Base-by-base conservation (phyloP, 2,113 vertebrate genomes). In the Numida meleagris region DNA sequence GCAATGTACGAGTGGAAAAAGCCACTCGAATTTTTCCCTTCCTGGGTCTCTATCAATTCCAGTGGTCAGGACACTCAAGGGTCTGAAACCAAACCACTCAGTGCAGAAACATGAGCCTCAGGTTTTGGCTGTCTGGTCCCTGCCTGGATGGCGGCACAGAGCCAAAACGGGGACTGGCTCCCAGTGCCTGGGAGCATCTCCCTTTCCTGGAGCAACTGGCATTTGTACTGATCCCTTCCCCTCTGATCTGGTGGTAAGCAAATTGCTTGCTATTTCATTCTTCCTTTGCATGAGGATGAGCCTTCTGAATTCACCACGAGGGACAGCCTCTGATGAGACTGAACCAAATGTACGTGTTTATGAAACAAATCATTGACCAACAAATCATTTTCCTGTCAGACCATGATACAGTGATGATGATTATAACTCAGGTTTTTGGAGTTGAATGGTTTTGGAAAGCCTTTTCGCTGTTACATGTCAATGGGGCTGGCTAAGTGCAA, bases 351-450 rank as follows among this genome's bases (percentile, higher is more conserved):
- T 45, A 21, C 3, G 4, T 92, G 82, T 88, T 97, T 95, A 51
- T 2, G 24, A 93, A 82, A 93, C 5, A 4, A 53, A 53, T 53
- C 77, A 94, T 95, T 90, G 63, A 92, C 55, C 9, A 1, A 81
- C 78, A 93, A 97, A 95, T 91, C 53, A 84, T 82, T 93, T 86
- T 75, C 43, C 50, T 85, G 78, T 93, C 95, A 97, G 76, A 14
- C 36, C 5, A 8, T 94, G 94, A 78, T 63, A 87, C 0, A 9
- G 48, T 78, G 46, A 31, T 53, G 86, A 25, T 84, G 36, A 20
- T 46, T 63, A 75, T 83, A 72, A 78, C 63, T 97, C 81, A 88
- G 67, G 82, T 93, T 95, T 94, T 95, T 91, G 67, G 34, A 80
- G 90, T 78, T 58, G 86, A 91, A 96, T 73, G 65, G 53, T 63